These are phyloP conservation scores for Scomber scombrus DNA, from an alignment of 2,113 vertebrate genomes.

Conservation along the genomic window DNA sequence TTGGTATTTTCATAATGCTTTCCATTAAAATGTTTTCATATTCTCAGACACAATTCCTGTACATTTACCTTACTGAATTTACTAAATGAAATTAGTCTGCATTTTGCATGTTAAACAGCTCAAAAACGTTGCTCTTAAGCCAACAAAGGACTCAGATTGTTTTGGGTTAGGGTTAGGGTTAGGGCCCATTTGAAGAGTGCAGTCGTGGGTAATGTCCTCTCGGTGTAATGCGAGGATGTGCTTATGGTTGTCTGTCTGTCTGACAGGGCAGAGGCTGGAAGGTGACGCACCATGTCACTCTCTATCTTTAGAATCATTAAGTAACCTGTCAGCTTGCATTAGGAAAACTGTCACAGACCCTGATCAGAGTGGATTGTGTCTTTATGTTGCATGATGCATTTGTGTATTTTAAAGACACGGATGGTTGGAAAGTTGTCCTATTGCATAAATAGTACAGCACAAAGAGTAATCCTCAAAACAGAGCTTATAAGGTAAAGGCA, in stretches of 20 bases:
- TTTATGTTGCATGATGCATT: not conserved
- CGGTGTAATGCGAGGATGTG: constrained; percentile 26
- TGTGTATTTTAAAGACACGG: not conserved
- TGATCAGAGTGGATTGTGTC: not conserved
- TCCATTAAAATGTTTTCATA: not conserved
- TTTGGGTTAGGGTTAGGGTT: too few species aligned
- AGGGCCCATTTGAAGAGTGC: constrained; percentile 38
- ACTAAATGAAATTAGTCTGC: not conserved
- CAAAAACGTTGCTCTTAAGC: not conserved
- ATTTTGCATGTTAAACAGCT: not conserved
- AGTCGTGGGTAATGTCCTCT: constrained; percentile 24
- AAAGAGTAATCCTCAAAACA: not conserved
- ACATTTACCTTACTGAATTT: not conserved
- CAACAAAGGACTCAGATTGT: not conserved
- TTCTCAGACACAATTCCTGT: not conserved
- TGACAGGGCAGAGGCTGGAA: constrained; percentile 32
- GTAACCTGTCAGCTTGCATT: constrained; percentile 55
- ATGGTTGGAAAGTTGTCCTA: not conserved
- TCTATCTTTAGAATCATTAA: constrained; percentile 54
- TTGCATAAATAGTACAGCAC: not conserved
- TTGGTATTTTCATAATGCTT: not conserved
- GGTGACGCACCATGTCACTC: constrained; percentile 35
- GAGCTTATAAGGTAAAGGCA: not conserved
- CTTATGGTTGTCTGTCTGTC: constrained; percentile 31
- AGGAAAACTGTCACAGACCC: constrained; percentile 14